These are phyloP conservation scores for Wasmannia auropunctata DNA, from an alignment of 1,140 invertebrate species.

Conservation along the genomic window DNA sequence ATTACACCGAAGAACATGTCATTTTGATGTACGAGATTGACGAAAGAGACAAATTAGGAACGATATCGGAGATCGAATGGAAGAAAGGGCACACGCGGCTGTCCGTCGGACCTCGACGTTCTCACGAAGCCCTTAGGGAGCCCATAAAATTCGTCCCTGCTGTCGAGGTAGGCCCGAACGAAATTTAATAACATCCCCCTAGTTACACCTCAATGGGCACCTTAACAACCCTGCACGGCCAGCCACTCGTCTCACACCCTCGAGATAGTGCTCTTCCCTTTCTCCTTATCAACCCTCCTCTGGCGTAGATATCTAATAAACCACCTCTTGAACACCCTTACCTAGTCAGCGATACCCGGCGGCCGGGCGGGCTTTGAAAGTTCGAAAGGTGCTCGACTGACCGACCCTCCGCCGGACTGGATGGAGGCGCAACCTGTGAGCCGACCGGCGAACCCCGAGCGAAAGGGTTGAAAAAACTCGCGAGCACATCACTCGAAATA, in stretches of 20 bases:
- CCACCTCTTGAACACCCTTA: conserved; percentile 81
- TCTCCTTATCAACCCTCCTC: conserved; percentile 78
- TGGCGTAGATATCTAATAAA: conserved; percentile 83
- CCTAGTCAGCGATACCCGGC: conserved; percentile 77
- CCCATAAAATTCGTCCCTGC: conserved; percentile 80
- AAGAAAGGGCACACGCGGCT: conserved; percentile 33
- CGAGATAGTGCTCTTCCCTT: conserved; percentile 18
- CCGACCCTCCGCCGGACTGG: conserved; percentile 78
- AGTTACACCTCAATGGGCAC: conserved; percentile 86
- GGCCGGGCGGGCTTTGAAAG: conserved; percentile 44
- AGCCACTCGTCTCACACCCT: conserved; percentile 67
- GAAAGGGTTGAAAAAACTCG: conserved; percentile 81
- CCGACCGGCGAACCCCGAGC: conserved; percentile 74
- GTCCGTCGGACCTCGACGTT: conserved; percentile 70
- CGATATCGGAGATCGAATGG: conserved; percentile 15
- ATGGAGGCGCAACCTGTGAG: conserved; percentile 82
- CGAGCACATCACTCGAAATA: conserved; percentile 57
- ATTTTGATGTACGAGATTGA: conserved; percentile 7
- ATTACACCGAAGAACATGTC: background rate
- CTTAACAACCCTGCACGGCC: conserved; percentile 84
- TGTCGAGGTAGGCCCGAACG: conserved; percentile 78
- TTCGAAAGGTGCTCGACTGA: conserved; percentile 70
- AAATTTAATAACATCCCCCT: conserved; percentile 86
- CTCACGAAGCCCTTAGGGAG: conserved; percentile 72
- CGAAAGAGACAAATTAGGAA: conserved; percentile 21